Conservation (phyloP, 2,888 invertebrate species). For the Philopedon plagiatum region DNA sequence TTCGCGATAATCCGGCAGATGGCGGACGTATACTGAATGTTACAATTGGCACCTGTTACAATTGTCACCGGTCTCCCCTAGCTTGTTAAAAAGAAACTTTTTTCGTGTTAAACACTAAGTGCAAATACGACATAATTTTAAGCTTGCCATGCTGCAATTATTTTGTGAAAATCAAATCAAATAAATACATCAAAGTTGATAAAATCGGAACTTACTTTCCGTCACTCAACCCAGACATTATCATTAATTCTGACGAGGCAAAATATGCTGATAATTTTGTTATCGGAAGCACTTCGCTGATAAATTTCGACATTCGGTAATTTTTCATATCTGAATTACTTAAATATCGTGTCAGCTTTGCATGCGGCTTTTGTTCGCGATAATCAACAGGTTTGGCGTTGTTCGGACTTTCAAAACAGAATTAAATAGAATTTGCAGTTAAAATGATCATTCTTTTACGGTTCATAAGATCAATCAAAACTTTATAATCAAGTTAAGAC, state of each 20-base stretch:
- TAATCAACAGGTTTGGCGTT: constrained; percentile 30
- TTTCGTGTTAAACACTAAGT: no score
- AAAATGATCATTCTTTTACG: no score
- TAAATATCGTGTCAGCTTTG: constrained; percentile 2
- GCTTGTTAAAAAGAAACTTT: no score
- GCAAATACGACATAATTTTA: no score
- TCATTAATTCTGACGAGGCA: constrained; percentile 36
- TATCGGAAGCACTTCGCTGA: constrained; percentile 33
- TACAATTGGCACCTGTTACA: no score
- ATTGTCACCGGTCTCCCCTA: no score
- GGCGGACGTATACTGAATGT: no score
- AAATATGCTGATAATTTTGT: constrained; percentile 34
- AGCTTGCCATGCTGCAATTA: no score
- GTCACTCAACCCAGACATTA: constrained; percentile 25
- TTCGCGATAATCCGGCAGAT: no score
- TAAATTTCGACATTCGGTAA: constrained; percentile 40
- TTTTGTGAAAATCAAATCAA: neutral
- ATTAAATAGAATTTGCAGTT: no score
- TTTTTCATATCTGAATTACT: constrained; percentile 34
- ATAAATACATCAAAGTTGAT: neutral
- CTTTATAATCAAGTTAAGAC: no score
- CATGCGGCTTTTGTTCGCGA: constrained; percentile 5
- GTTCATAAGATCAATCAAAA: no score
- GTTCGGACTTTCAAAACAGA: neutral
- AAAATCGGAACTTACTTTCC: constrained; percentile 21